phyloP scores from a whole-genome alignment of 2,888 invertebrate genomes.

The Campaea margaritaria region DNA sequence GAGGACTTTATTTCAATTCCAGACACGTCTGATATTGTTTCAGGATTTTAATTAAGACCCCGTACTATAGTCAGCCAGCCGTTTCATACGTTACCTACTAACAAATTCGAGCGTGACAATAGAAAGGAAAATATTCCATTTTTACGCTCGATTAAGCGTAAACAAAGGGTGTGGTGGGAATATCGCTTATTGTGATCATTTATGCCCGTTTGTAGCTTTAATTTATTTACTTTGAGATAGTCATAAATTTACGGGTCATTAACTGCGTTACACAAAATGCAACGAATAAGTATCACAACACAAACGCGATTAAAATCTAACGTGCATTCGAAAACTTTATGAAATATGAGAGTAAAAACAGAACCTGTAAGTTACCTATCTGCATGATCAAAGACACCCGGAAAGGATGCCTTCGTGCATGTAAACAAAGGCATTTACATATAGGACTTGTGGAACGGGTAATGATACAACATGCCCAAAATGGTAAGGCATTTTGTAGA shows the following conservation, averaged over 20 bases:
- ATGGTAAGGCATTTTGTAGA: conserved; percentile 47
- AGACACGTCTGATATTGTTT: conserved; percentile 36
- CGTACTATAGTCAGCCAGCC: conserved; percentile 28
- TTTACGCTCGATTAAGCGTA: conserved; percentile 55
- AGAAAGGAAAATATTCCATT: conserved; percentile 45
- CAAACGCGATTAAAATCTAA: conserved; percentile 1
- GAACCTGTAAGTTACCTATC: conserved; percentile 5
- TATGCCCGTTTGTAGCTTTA: not conserved
- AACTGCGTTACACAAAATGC: not conserved
- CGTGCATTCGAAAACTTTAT: not conserved
- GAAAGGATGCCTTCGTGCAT: conserved; percentile 21
- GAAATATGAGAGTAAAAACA: conserved; percentile 8
- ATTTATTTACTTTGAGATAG: not conserved
- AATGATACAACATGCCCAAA: conserved; percentile 37
- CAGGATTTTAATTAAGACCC: conserved; percentile 26
- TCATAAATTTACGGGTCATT: no score
- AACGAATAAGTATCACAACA: conserved; percentile 1
- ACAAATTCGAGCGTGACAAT: conserved; percentile 39
- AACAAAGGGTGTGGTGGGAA: conserved; percentile 46
- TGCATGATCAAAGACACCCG: conserved; percentile 26
- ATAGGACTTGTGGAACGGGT: conserved; percentile 16
- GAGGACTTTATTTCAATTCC: conserved; percentile 33
- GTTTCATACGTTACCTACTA: conserved; percentile 21
- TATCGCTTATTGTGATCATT: conserved; percentile 7
- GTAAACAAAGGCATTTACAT: conserved; percentile 36